These are phyloP conservation scores for Drosophila pruinosa DNA, from an alignment of 1,140 invertebrate species.

Conservation along the genomic window DNA sequence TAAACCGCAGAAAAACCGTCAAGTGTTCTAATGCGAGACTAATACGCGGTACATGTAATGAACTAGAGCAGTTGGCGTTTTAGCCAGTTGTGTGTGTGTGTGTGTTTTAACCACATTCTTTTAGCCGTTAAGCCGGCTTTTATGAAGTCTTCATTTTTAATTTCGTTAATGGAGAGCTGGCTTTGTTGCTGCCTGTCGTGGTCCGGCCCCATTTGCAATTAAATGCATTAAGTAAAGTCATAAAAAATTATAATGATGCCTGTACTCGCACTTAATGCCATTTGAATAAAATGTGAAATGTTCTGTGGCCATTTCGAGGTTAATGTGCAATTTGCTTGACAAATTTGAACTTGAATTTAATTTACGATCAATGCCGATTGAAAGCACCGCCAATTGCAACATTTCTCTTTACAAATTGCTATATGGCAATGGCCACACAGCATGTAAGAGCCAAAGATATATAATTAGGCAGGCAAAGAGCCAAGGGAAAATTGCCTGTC, in stretches of 20 bases:
- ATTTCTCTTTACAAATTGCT: slow-evolving; percentile 58
- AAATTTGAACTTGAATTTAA: slow-evolving; percentile 46
- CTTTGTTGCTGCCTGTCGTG: slow-evolving; percentile 8
- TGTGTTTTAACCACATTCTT: slow-evolving; percentile 25
- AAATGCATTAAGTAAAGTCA: slow-evolving; percentile 64
- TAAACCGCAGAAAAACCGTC: background rate
- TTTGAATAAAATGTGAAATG: slow-evolving; percentile 31
- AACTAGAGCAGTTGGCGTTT: background rate
- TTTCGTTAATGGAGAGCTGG: slow-evolving; percentile 66
- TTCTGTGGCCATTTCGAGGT: slow-evolving; percentile 53
- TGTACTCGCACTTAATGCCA: slow-evolving; percentile 6
- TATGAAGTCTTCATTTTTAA: slow-evolving; percentile 58
- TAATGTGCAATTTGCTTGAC: slow-evolving; percentile 53
- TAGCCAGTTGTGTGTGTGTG: background rate
- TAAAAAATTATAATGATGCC: slow-evolving; percentile 58
- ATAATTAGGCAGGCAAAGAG: slow-evolving; percentile 62
- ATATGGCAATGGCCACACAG: slow-evolving; percentile 32
- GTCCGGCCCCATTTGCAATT: slow-evolving; percentile 42
- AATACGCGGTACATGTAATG: background rate
- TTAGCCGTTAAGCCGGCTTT: slow-evolving; percentile 22
- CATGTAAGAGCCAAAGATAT: slow-evolving; percentile 61
- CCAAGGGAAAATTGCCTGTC: slow-evolving; percentile 38
- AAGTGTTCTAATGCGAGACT: background rate
- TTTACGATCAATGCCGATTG: slow-evolving; percentile 21
- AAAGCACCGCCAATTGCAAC: slow-evolving; percentile 30